Evolutionary conservation across 2,797 vertebrate species (phyloP).

Genomic region (Fundulus diaphanus): DNA sequence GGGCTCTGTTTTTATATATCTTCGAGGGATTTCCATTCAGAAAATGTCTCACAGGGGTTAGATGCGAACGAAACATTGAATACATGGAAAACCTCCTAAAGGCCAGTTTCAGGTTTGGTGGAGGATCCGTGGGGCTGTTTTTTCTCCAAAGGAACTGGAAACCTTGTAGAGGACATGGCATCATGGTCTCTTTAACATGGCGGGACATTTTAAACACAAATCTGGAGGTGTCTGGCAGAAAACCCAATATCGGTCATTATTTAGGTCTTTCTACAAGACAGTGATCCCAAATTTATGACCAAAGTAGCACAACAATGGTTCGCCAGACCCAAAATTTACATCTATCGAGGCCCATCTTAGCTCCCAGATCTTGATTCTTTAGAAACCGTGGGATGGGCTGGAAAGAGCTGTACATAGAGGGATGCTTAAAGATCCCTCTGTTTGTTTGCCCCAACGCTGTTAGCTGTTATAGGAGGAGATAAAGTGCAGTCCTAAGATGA

Average conservation of each 20-base stretch:
- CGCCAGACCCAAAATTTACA: neutral
- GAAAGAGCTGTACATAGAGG: neutral
- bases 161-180: neutral
- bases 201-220: neutral
- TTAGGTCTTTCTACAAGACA: neutral
- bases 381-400: neutral
- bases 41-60: neutral
- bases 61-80: neutral
- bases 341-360: neutral
- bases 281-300: neutral
- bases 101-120: too few species aligned
- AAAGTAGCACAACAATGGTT: neutral
- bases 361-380: neutral
- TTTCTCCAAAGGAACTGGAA: too few species aligned
- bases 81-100: too few species aligned
- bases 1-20: neutral
- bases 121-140: neutral
- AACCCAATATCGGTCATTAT: neutral
- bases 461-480: neutral
- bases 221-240: neutral
- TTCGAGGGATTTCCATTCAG: neutral
- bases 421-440: neutral
- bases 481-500: neutral
- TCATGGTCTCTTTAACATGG: neutral
- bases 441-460: neutral